Evolutionary conservation across 2,888 invertebrate genomes (phyloP).

Genomic region (Drosophila helvetica): DNA sequence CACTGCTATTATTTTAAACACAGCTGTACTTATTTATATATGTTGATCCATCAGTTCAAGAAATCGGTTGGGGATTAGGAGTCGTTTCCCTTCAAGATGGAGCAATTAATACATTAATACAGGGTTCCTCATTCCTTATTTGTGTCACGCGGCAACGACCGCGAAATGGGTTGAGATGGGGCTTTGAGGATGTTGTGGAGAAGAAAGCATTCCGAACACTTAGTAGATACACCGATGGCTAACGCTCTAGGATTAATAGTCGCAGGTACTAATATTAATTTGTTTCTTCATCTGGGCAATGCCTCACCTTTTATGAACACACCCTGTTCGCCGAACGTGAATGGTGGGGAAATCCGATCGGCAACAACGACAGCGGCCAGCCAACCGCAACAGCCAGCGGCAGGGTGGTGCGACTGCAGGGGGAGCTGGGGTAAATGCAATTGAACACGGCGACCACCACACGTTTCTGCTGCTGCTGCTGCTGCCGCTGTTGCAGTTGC

Average conservation of each 20-base stretch:
- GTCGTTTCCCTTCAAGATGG: background rate
- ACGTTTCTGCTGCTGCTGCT: slow-evolving; percentile 42
- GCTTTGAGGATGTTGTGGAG: too few relatives aligned
- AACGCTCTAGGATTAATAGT: background rate
- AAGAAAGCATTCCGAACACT: too few relatives aligned
- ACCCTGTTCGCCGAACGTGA: background rate
- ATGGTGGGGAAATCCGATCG: background rate
- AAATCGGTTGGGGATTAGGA: background rate
- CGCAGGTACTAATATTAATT: background rate
- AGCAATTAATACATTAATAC: too few relatives aligned
- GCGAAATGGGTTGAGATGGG: too few relatives aligned
- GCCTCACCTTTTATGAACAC: background rate
- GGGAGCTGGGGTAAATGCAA: slow-evolving; percentile 35
- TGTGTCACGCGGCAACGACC: too few relatives aligned
- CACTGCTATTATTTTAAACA: too few relatives aligned
- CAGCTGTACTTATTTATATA: too few relatives aligned
- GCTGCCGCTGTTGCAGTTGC: slow-evolving; percentile 42
- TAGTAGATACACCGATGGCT: background rate
- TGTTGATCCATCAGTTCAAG: background rate
- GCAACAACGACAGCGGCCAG: background rate
- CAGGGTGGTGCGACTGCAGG: slow-evolving; percentile 33
- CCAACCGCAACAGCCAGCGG: slow-evolving; percentile 15
- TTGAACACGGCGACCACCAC: slow-evolving; percentile 63
- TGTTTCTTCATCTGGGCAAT: background rate
- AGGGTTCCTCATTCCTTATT: too few relatives aligned